A percentile compares a stretch with the other conserved stretches of the same genome.
Conservation (phyloP, 2,797 vertebrate species). For the Hydrocynus forskahlii region DNA sequence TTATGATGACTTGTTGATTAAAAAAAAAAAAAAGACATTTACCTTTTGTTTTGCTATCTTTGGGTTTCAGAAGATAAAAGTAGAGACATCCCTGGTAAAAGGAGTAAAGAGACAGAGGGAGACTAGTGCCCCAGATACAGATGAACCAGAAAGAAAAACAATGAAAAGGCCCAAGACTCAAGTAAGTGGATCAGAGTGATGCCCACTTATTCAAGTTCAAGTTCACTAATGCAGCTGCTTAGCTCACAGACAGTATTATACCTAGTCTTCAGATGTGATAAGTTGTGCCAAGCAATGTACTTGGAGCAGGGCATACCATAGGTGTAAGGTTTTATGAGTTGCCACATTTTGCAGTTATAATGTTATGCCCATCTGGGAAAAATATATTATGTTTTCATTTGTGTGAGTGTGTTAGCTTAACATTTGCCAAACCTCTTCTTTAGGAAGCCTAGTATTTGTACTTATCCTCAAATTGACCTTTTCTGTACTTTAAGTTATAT, state of each 20-base stretch:
- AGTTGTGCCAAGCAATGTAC: neutral
- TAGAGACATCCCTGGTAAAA: conserved; percentile 88
- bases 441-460: neutral
- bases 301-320: neutral
- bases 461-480: neutral
- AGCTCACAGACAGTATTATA: neutral
- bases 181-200: conserved; percentile 69
- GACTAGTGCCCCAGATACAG: conserved; percentile 83
- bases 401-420: neutral
- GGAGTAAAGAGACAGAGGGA: conserved; percentile 92
- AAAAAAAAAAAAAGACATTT: neutral
- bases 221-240: too few species aligned
- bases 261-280: neutral
- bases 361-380: neutral
- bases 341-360: neutral
- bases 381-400: neutral
- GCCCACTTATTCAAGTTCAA: neutral
- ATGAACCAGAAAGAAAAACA: conserved; percentile 85
- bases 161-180: conserved; percentile 94
- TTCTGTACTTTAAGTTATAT: neutral
- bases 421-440: neutral
- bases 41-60: conserved; percentile 8
- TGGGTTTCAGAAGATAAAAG: conserved; percentile 87
- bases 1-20: neutral
- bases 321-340: neutral